phyloP scores from a whole-genome alignment of 2,888 invertebrate genomes.

The Pelosia muscerda region DNA sequence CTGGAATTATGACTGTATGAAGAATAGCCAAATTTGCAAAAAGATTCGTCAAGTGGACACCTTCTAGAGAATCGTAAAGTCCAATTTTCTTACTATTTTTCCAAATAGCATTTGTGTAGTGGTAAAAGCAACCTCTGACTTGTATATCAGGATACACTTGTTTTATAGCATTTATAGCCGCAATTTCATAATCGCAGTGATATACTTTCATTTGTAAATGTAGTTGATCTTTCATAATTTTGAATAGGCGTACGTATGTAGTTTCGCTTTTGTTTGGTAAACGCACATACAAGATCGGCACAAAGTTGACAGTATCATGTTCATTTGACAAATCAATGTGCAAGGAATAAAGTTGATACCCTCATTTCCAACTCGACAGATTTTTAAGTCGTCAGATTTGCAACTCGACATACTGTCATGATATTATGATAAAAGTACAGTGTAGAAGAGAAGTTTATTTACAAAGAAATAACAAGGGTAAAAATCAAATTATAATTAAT shows the following conservation, averaged over 20 bases:
- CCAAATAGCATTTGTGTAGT: background rate
- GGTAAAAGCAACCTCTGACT: constrained; percentile 1
- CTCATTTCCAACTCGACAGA: too few species aligned
- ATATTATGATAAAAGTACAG: too few species aligned
- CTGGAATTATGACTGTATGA: constrained; percentile 13
- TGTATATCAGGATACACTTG: constrained; percentile 11
- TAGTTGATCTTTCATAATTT: constrained; percentile 15
- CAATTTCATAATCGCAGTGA: constrained; percentile 18
- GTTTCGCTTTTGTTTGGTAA: constrained; percentile 14
- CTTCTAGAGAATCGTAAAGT: constrained; percentile 8
- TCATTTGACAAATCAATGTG: constrained; percentile 10
- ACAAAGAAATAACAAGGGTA: too few species aligned
- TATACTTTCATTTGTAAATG: constrained; percentile 13
- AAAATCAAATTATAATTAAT: too few species aligned
- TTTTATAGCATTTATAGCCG: constrained; percentile 17
- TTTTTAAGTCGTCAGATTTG: too few species aligned
- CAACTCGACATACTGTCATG: too few species aligned
- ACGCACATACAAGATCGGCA: constrained; percentile 11
- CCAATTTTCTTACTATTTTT: background rate
- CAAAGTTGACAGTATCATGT: constrained; percentile 14
- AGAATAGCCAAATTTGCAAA: constrained; percentile 9
- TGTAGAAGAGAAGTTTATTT: too few species aligned
- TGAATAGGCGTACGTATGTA: constrained; percentile 18
- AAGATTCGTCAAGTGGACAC: too few species aligned
- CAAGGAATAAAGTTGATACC: constrained; percentile 15